Percentiles rank a stretch among this genome's conserved stretches.
Evolutionary conservation across 1,140 invertebrate genomes (phyloP).

Genomic region (Zaprionus africanus): DNA sequence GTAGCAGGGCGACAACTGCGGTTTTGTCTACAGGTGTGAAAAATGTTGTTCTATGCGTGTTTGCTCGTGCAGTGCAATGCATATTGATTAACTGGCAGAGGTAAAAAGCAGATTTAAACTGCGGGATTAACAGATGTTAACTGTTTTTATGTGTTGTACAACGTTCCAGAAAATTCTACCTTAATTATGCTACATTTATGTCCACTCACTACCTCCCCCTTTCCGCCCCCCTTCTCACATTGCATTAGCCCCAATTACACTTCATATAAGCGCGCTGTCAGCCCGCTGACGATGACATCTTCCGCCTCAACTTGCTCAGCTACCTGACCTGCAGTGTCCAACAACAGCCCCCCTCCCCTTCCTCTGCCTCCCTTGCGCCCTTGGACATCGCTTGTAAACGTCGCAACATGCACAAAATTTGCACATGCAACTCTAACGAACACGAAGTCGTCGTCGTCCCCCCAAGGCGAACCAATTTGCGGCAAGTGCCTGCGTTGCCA

Average conservation of each 20-base stretch:
- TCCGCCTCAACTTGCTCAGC: slow-evolving; percentile 26
- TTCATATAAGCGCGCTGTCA: slow-evolving; percentile 34
- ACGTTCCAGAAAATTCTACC: too few species aligned
- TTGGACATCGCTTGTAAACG: slow-evolving; percentile 29
- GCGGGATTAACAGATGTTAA: neutral
- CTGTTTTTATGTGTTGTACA: neutral
- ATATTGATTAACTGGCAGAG: slow-evolving; percentile 22
- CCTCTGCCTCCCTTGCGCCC: neutral
- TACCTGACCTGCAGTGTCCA: slow-evolving; percentile 48
- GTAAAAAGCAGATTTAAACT: neutral
- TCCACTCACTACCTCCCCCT: neutral
- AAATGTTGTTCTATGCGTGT: slow-evolving; percentile 36
- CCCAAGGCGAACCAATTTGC: slow-evolving; percentile 66
- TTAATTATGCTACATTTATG: slow-evolving; percentile 25
- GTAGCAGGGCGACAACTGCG: slow-evolving; percentile 17
- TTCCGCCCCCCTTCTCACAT: neutral
- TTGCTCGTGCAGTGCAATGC: slow-evolving; percentile 6
- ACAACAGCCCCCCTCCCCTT: neutral
- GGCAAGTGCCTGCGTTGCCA: slow-evolving; percentile 77
- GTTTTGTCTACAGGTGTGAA: slow-evolving; percentile 56
- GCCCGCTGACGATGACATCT: slow-evolving; percentile 14
- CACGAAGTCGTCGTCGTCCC: slow-evolving; percentile 19
- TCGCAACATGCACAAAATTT: slow-evolving; percentile 61
- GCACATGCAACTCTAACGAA: slow-evolving; percentile 72
- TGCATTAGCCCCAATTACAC: slow-evolving; percentile 43